Percentiles rank a stretch among this genome's conserved stretches.
These are phyloP conservation scores for Hephaestus fuliginosus DNA, from an alignment of 2,797 vertebrate genomes.

Conservation along the genomic window DNA sequence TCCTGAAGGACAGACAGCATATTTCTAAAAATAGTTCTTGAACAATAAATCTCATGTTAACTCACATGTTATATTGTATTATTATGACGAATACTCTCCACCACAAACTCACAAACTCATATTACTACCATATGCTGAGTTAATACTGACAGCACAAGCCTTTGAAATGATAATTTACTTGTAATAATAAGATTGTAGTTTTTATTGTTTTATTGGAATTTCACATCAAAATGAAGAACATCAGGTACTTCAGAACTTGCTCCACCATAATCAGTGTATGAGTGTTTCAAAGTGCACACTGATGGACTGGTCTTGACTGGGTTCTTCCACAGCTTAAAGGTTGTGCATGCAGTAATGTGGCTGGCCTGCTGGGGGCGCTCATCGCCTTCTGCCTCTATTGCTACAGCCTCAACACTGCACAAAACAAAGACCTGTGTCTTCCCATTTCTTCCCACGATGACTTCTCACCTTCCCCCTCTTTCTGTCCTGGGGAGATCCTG, in stretches of 20 bases:
- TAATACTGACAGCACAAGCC: neutral
- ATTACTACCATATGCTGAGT: neutral
- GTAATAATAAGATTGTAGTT: neutral
- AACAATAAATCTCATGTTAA: neutral
- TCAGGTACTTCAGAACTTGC: neutral
- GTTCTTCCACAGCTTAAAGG: slow-evolving; percentile 68
- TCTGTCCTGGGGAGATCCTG: neutral
- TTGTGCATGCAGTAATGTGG: slow-evolving; percentile 73
- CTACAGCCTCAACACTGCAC: slow-evolving; percentile 23
- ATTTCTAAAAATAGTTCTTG: neutral
- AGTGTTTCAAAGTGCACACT: neutral
- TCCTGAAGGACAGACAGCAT: too few relatives aligned
- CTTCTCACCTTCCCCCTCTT: rapidly evolving
- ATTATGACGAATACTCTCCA: too few relatives aligned
- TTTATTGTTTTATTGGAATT: neutral
- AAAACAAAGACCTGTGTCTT: rapidly evolving
- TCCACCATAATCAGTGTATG: neutral
- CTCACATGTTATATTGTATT: neutral
- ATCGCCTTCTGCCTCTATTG: slow-evolving; percentile 77
- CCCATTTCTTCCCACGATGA: rapidly evolving
- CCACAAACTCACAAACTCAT: neutral
- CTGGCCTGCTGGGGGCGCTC: slow-evolving; percentile 72
- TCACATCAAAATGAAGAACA: neutral
- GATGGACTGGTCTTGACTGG: neutral
- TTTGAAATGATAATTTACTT: neutral